Conservation (phyloP, 1,140 invertebrate genomes). For the Drosophila melanica region DNA sequence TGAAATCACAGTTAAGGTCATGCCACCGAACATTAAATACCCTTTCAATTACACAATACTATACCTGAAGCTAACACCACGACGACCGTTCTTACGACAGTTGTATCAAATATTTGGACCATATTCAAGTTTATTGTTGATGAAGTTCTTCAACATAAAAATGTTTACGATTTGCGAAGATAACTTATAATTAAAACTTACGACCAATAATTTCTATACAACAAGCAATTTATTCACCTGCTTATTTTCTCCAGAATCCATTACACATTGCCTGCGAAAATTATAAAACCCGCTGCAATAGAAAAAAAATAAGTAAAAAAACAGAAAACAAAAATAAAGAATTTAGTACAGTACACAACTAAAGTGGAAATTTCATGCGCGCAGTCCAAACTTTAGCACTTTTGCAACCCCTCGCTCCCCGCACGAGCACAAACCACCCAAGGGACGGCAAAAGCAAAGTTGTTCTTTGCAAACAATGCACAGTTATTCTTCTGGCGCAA, state of each 20-base stretch:
- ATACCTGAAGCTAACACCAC: too few relatives aligned
- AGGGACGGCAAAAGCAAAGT: conserved; percentile 68
- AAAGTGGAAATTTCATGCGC: conserved; percentile 79
- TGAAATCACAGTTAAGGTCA: background rate
- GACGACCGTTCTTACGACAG: too few relatives aligned
- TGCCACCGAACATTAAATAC: background rate
- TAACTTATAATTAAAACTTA: too few relatives aligned
- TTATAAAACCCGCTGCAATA: background rate
- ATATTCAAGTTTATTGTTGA: too few relatives aligned
- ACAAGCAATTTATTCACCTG: too few relatives aligned
- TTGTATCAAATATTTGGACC: too few relatives aligned
- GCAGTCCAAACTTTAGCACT: conserved; percentile 79
- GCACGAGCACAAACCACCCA: conserved; percentile 32
- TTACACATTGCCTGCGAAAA: background rate
- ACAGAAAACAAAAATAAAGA: conserved; percentile 16
- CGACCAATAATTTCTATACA: too few relatives aligned
- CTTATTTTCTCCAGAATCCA: too few relatives aligned
- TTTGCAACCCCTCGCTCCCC: conserved; percentile 18
- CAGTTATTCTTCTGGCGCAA: conserved; percentile 76
- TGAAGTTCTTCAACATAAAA: too few relatives aligned
- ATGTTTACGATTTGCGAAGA: too few relatives aligned
- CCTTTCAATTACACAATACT: background rate
- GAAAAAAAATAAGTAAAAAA: background rate
- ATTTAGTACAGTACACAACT: conserved; percentile 72
- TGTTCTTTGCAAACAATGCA: conserved; percentile 77